Evolutionary conservation across 2,113 vertebrate genomes (phyloP).

Genomic region (Bothrops jararaca): DNA sequence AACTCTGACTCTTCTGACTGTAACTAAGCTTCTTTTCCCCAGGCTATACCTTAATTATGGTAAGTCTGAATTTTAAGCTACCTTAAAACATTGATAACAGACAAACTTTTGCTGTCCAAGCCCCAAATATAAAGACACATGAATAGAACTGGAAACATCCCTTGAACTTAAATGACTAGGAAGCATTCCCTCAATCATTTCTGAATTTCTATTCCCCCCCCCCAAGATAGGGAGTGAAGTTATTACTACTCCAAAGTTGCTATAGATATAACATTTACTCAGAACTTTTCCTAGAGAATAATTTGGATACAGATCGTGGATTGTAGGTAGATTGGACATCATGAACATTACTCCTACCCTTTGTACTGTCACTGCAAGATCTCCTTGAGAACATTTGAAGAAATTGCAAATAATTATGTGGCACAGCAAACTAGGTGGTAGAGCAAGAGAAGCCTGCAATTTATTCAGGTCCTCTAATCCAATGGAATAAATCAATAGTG

Average conservation of each 20-base stretch:
- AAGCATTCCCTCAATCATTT: background rate
- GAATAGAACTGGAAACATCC: background rate
- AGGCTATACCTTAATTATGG: accelerated
- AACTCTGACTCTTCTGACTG: background rate
- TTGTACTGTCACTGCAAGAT: background rate
- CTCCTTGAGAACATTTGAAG: background rate
- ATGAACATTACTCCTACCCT: background rate
- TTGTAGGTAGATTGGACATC: background rate
- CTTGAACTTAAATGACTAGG: background rate
- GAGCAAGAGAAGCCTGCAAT: background rate
- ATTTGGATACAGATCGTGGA: background rate
- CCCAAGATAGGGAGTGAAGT: background rate
- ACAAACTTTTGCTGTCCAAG: background rate
- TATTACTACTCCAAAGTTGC: background rate
- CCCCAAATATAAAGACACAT: background rate
- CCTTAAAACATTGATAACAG: background rate
- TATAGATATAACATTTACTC: background rate
- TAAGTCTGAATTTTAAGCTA: background rate
- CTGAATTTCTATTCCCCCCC: background rate
- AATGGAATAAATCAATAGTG: background rate
- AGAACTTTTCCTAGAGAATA: background rate
- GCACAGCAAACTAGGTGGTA: background rate
- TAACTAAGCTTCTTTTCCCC: accelerated
- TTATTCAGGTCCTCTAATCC: background rate
- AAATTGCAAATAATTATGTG: background rate